phyloP scores from a whole-genome alignment of 2,888 invertebrate genomes.

The Busseola fusca region DNA sequence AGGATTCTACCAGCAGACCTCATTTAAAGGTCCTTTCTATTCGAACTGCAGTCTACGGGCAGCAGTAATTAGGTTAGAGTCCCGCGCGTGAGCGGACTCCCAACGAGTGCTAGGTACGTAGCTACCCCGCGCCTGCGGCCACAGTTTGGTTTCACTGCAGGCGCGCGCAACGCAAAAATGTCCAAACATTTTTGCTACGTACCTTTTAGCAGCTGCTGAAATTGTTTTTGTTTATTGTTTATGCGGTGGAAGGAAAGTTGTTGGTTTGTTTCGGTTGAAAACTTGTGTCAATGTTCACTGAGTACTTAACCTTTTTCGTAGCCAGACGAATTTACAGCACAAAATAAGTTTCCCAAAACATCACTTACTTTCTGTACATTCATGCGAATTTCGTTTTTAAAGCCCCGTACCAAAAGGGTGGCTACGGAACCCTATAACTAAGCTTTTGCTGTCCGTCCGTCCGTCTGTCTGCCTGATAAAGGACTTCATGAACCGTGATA shows the following conservation, averaged over 20 bases:
- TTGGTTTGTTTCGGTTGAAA: neutral
- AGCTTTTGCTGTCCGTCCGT: too few species aligned
- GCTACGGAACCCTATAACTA: too few species aligned
- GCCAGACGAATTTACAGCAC: neutral
- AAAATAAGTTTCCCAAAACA: neutral
- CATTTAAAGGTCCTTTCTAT: conserved; percentile 34
- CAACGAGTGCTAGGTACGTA: conserved; percentile 39
- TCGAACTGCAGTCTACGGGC: conserved; percentile 60
- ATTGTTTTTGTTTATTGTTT: conserved; percentile 28
- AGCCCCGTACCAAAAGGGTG: too few species aligned
- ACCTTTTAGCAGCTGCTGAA: conserved; percentile 23
- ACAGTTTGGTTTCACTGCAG: conserved; percentile 74
- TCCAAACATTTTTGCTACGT: conserved; percentile 47
- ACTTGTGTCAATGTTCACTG: neutral
- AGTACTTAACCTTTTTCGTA: neutral
- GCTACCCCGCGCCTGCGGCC: conserved; percentile 68
- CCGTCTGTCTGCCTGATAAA: too few species aligned
- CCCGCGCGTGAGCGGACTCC: conserved; percentile 64
- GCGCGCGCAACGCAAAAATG: conserved; percentile 55
- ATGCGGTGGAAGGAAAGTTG: neutral
- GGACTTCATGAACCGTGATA: too few species aligned
- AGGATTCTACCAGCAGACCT: neutral
- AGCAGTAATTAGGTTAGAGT: conserved; percentile 67
- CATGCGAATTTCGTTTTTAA: neutral
- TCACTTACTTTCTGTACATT: neutral